Base-by-base conservation (phyloP, 2,888 invertebrate species). In the Erebia ligea region DNA sequence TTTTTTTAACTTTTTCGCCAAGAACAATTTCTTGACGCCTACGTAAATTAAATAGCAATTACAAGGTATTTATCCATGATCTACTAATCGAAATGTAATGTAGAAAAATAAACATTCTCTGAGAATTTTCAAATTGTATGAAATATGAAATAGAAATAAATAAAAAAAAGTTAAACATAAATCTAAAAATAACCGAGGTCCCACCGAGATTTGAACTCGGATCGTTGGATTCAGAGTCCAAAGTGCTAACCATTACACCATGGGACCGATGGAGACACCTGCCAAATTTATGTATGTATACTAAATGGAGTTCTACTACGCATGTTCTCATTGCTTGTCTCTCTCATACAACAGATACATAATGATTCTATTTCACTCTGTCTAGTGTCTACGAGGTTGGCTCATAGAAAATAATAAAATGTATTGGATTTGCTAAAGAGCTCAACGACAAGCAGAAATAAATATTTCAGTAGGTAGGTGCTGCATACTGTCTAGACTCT, bases 171-270 rank as follows among this genome's bases (percentile, higher is more conserved):
- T 15, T 67, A 63, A 69, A 61, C 34, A 58, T 13, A 45, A 48
- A 56, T n/a, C 67, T 74, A 80, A 82, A 80, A 21, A 50, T 80
- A 50, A 13, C 69, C 87, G n/a, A 91, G 95, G 95, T 95, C 94
- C 95, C 95, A 95, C 95, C 95, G 95, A 95, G 95, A 95, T 95
- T 95, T 95, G 95, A 95, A 95, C 95, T 95, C 95, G 95, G 95
- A 95, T 95, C 95, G 95, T 94, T 95, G 95, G 95, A 95, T 95
- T 95, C 95, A 95, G 92, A 95, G 95, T 95, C 95, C 95, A 95
- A 94, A 95, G 95, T 95, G 95, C 95, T 95, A 93, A 95, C 95
- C 95, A 94, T 95, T 95, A 95, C 94, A 94, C 94, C 94, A 94
- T 94, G 94, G 94, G 92, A 94, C 77, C 78, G 75, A 17, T 72